These are phyloP conservation scores for Pyrrhia umbra DNA, from an alignment of 2,888 invertebrate genomes.

Conservation along the genomic window DNA sequence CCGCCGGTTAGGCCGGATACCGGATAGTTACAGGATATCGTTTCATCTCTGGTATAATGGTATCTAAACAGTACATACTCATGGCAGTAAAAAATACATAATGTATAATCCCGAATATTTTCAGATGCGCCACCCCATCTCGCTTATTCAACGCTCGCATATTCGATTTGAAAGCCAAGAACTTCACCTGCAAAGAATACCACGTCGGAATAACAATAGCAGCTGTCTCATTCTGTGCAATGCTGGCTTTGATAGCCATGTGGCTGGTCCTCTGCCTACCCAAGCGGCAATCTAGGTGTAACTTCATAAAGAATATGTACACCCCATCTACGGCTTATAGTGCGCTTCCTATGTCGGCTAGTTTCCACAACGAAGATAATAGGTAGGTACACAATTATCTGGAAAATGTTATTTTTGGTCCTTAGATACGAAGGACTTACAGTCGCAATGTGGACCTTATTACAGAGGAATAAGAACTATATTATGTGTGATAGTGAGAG, in stretches of 20 bases:
- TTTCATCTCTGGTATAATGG: too few relatives aligned
- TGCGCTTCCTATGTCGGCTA: constrained; percentile 70
- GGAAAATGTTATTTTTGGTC: not conserved
- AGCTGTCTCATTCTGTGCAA: constrained; percentile 68
- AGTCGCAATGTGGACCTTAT: not conserved
- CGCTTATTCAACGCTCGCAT: constrained; percentile 81
- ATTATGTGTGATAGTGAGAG: not conserved
- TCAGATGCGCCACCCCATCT: constrained; percentile 87
- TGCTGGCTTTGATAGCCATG: constrained; percentile 72
- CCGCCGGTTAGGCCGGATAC: too few relatives aligned
- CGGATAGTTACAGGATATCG: too few relatives aligned
- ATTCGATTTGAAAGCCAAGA: constrained; percentile 81
- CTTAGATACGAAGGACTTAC: not conserved
- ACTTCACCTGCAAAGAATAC: constrained; percentile 79
- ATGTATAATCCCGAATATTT: constrained; percentile 51
- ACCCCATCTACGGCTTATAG: constrained; percentile 72
- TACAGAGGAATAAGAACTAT: not conserved
- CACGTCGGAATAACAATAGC: constrained; percentile 71
- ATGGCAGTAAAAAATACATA: too few relatives aligned
- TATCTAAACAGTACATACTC: too few relatives aligned
- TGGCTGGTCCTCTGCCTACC: constrained; percentile 82
- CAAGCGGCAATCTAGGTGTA: constrained; percentile 65
- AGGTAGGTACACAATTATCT: constrained; percentile 15
- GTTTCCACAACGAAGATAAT: constrained; percentile 21
- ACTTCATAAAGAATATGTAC: constrained; percentile 67